These are phyloP conservation scores for Telmatherina bonti DNA, from an alignment of 2,797 vertebrate genomes.

Conservation along the genomic window DNA sequence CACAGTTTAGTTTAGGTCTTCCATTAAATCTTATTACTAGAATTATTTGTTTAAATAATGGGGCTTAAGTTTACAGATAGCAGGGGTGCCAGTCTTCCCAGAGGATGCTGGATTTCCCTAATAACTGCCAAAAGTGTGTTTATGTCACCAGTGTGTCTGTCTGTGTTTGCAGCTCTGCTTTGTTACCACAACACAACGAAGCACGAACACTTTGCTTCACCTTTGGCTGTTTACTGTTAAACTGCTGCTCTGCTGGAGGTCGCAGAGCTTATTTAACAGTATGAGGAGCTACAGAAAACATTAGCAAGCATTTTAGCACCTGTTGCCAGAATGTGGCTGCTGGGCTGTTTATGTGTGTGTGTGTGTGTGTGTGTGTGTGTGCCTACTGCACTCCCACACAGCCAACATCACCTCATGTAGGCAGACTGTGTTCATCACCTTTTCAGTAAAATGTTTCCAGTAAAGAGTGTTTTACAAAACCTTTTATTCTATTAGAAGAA, in stretches of 20 bases:
- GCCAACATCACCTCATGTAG: not conserved
- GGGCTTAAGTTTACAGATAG: not conserved
- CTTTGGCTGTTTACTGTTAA: constrained; percentile 65
- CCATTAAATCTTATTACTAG: not conserved
- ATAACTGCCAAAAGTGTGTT: constrained; percentile 45
- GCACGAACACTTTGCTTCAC: constrained; percentile 45
- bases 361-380: not conserved
- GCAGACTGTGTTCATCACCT: not conserved
- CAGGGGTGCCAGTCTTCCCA: not conserved
- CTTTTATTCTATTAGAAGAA: not conserved
- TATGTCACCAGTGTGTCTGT: constrained; percentile 36
- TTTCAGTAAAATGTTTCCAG: not conserved
- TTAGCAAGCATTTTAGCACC: constrained; percentile 63
- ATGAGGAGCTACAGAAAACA: constrained; percentile 34
- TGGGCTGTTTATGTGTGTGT: constrained; percentile 13
- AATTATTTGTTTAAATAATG: not conserved
- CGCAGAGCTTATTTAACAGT: constrained; percentile 36
- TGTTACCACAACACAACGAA: constrained; percentile 55
- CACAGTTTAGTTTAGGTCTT: not conserved
- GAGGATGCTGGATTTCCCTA: not conserved
- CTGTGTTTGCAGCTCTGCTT: constrained; percentile 41
- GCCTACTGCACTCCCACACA: not conserved
- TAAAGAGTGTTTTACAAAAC: not conserved
- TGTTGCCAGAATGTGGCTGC: constrained; percentile 68
- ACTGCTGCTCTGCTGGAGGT: constrained; percentile 41